Conservation (phyloP, 1,140 invertebrate genomes). For the Aethina tumida region DNA sequence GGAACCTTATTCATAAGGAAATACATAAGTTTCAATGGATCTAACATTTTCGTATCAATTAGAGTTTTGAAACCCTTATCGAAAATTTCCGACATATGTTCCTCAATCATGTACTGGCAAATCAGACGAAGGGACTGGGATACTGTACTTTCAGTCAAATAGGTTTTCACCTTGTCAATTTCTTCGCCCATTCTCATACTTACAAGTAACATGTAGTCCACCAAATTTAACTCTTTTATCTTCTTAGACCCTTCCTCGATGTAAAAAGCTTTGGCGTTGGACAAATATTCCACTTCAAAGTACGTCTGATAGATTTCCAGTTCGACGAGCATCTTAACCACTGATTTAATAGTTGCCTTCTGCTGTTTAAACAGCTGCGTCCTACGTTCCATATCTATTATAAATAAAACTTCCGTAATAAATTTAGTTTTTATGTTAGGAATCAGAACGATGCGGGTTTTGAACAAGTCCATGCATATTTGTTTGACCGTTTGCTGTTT, state of each 20-base stretch:
- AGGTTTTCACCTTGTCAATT: slow-evolving; percentile 81
- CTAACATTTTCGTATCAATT: slow-evolving; percentile 77
- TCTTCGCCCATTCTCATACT: slow-evolving; percentile 87
- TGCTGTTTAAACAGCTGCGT: slow-evolving; percentile 82
- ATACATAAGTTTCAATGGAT: slow-evolving; percentile 79
- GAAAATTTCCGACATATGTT: slow-evolving; percentile 78
- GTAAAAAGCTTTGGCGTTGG: slow-evolving; percentile 82
- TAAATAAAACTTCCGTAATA: slow-evolving; percentile 77
- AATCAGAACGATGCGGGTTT: slow-evolving; percentile 83
- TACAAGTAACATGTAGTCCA: slow-evolving; percentile 86
- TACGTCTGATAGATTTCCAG: slow-evolving; percentile 89
- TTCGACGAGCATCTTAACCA: slow-evolving; percentile 91
- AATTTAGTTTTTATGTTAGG: slow-evolving; percentile 76
- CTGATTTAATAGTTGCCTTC: slow-evolving; percentile 79
- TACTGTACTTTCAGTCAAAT: slow-evolving; percentile 84
- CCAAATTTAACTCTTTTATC: slow-evolving; percentile 83
- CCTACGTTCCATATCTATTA: slow-evolving; percentile 85
- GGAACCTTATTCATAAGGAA: slow-evolving; percentile 78
- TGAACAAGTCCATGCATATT: slow-evolving; percentile 86
- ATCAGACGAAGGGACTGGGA: slow-evolving; percentile 68
- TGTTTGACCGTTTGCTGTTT: slow-evolving; percentile 28
- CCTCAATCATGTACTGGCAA: slow-evolving; percentile 82
- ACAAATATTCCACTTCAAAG: slow-evolving; percentile 86
- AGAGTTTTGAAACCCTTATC: slow-evolving; percentile 85
- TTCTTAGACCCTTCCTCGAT: slow-evolving; percentile 73